Evolutionary conservation across 2,113 vertebrate genomes (phyloP).

Genomic region (Phaetusa simplex): DNA sequence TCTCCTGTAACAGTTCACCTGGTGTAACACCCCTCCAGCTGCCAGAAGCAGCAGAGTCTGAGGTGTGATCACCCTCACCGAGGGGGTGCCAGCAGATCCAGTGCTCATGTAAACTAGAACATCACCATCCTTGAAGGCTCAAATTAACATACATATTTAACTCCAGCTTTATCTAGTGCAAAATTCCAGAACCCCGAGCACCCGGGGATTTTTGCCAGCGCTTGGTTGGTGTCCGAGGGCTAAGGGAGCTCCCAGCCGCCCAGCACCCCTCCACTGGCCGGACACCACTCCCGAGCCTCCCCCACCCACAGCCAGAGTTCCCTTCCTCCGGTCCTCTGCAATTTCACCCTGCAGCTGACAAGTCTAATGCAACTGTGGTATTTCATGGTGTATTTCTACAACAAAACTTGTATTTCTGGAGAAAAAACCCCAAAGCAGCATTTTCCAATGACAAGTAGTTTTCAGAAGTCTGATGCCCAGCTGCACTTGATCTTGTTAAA

Average conservation of each 20-base stretch:
- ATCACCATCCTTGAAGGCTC: not conserved
- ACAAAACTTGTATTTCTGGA: not conserved
- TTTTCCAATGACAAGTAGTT: rapidly evolving
- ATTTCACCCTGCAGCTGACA: not conserved
- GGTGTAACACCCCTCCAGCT: not conserved
- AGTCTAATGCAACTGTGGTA: rapidly evolving
- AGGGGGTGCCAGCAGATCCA: not conserved
- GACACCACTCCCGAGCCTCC: rapidly evolving
- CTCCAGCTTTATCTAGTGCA: not conserved
- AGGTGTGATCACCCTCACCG: not conserved
- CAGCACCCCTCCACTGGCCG: not conserved
- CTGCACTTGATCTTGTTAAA: rapidly evolving
- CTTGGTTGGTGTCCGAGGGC: not conserved
- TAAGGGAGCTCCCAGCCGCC: rapidly evolving
- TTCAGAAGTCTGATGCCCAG: not conserved
- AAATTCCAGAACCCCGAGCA: not conserved
- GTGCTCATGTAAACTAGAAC: rapidly evolving
- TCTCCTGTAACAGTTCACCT: not conserved
- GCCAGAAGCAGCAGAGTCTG: not conserved
- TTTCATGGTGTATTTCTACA: not conserved
- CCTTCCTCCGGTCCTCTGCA: not conserved
- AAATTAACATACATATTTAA: rapidly evolving
- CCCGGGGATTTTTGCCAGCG: rapidly evolving
- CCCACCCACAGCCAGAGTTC: rapidly evolving
- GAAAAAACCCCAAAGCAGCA: not conserved